These are phyloP conservation scores for Rotaria sp. DNA, from an alignment of 2,888 invertebrate genomes.

Conservation along the genomic window DNA sequence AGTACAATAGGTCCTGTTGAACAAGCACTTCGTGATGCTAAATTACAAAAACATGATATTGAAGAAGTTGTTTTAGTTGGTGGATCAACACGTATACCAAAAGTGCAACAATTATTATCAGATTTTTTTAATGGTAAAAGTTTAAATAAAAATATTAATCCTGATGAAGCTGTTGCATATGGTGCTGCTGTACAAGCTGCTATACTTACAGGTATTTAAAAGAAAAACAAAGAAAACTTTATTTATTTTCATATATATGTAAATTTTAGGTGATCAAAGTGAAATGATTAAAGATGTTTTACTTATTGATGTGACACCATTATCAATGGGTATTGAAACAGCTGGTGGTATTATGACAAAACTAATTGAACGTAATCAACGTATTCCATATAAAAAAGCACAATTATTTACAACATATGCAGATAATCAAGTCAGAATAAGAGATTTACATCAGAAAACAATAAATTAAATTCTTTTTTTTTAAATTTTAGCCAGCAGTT, in stretches of 20 bases:
- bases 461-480: neutral
- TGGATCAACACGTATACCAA: constrained; percentile 93
- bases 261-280: constrained; percentile 63
- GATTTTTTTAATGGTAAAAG: constrained; percentile 56
- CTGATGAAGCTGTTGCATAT: constrained; percentile 56
- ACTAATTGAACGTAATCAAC: constrained; percentile 89
- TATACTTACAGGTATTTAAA: constrained; percentile 56
- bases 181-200: constrained; percentile 80
- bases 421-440: constrained; percentile 71
- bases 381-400: constrained; percentile 90
- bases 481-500: constrained; percentile 70
- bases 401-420: constrained; percentile 93
- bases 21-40: constrained; percentile 86
- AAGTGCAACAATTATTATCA: constrained; percentile 88
- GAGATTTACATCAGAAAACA: neutral
- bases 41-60: constrained; percentile 76
- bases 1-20: constrained; percentile 92
- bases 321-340: constrained; percentile 79
- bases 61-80: constrained; percentile 69
- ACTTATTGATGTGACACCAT: constrained; percentile 55
- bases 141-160: constrained; percentile 56
- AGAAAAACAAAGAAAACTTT: neutral
- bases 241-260: constrained; percentile 55
- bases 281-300: constrained; percentile 55
- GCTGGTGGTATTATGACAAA: constrained; percentile 90